These are phyloP conservation scores for Coenobita brevimanus DNA, from an alignment of 1,140 invertebrate species.

Conservation along the genomic window DNA sequence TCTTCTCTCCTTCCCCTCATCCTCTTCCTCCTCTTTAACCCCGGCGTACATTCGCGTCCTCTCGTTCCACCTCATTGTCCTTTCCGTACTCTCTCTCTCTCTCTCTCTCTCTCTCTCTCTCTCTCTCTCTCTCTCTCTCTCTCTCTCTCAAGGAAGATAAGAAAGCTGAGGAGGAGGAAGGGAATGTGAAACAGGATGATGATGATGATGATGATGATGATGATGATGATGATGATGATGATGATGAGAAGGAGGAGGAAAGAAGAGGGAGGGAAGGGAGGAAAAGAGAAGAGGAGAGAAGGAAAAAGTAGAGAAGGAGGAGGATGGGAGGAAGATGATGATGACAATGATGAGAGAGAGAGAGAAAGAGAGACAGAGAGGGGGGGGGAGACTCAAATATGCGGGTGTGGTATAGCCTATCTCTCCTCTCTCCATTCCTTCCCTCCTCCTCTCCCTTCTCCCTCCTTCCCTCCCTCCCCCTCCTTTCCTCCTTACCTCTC, in stretches of 20 bases:
- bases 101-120: not conserved
- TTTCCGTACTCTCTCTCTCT: not conserved
- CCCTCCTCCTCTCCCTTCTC: slow-evolving; percentile 1
- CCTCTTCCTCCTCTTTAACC: slow-evolving; percentile 3
- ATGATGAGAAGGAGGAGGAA: not conserved
- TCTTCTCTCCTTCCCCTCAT: not conserved
- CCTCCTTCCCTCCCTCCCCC: not conserved
- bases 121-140: not conserved
- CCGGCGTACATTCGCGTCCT: not conserved
- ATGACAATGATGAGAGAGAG: not conserved
- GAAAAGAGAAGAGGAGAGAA: no score
- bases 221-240: not conserved
- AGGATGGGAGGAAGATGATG: not conserved
- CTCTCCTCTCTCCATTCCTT: not conserved
- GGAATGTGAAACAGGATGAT: no score
- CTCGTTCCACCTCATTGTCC: not conserved
- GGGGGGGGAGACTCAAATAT: not conserved
- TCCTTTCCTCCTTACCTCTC: not conserved
- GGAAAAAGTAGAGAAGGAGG: slow-evolving; percentile 6
- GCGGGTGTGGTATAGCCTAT: not conserved
- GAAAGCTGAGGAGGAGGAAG: no score
- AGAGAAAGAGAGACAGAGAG: not conserved
- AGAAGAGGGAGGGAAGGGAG: no score
- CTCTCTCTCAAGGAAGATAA: no score
- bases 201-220: not conserved